Evolutionary conservation across 2,113 vertebrate species (phyloP), one percentile per base, ranked within the genome.

Genomic region (Suricata suricatta): DNA sequence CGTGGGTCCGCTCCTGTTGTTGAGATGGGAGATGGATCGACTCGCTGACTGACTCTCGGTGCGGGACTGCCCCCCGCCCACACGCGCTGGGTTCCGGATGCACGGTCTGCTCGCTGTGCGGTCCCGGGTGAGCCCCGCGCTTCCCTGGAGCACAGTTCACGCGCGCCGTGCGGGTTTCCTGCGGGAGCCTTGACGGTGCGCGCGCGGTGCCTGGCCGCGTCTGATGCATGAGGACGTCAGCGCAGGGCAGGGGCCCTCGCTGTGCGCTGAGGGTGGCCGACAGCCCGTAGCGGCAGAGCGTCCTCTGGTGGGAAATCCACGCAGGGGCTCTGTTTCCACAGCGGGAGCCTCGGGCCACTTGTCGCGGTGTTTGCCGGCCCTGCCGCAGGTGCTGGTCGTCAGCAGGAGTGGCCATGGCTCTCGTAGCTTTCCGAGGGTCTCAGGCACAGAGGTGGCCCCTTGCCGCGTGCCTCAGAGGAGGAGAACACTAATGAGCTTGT

Each of bases 161-260:
- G 14, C 8, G 57, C 23, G 23, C 57, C 54, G 11, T 21, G 5
- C 1, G 5, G 41, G 41, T 2, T 69, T 23, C 1, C n/a, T 2
- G 31, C 41, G 60, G 38, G 21, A 72, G 38, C 31, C 27, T 8
- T 3, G 15, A 14, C n/a, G 5, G 3, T 11, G 33, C 1, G 0
- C 1, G 5, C 10, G 3, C 8, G 15, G 38, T 1, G 2, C 21
- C 47, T 35, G 29, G 44, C 2, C 14, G 33, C 15, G 31, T 19
- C 29, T 21, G 57, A 27, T 35, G 2, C 13, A 13, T 7, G 0
- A 25, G 47, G 74, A 2, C 35, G 14, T 44, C 2, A 1, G 7
- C 0, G 1, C 11, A 31, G 23, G 23, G 29, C 0, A 0, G 81
- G 0, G 14, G 14, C 3, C 5, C 23, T 0, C 4, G 2, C 57